Conservation (phyloP, 35 echinoderm and acorn worm genomes). For the Apostichopus californicus region DNA sequence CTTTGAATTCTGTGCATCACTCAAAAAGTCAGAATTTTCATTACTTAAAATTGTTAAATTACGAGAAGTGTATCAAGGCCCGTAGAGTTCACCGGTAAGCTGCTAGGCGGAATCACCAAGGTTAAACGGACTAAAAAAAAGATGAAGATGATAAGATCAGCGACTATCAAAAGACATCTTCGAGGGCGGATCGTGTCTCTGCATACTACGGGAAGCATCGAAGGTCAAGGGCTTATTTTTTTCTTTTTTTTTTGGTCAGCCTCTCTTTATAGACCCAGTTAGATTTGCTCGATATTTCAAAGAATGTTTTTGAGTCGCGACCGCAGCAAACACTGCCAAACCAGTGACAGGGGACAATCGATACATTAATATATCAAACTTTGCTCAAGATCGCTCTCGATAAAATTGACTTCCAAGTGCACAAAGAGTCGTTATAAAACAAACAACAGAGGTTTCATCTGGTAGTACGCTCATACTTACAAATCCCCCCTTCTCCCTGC, state of each 20-base stretch:
- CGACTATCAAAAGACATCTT: neutral
- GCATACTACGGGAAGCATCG: neutral
- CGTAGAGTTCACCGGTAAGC: neutral
- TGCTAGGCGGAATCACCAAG: neutral
- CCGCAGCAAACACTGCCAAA: too few relatives aligned
- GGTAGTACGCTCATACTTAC: too few relatives aligned
- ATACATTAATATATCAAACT: too few relatives aligned
- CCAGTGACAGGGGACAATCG: too few relatives aligned
- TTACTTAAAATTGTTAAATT: neutral
- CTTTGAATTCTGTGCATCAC: neutral
- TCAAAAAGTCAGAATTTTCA: neutral
- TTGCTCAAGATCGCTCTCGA: too few relatives aligned
- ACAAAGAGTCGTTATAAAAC: too few relatives aligned
- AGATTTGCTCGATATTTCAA: neutral
- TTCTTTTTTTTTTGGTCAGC: neutral
- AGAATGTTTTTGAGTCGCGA: neutral
- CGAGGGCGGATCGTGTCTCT: neutral
- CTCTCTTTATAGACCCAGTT: neutral
- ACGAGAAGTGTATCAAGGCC: neutral
- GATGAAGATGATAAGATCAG: neutral
- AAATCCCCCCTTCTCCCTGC: too few relatives aligned
- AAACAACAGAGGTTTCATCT: too few relatives aligned
- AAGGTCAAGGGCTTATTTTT: neutral
- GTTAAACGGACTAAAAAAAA: neutral
- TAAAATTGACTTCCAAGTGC: too few relatives aligned